phyloP scores from a whole-genome alignment of 1,140 invertebrate genomes.

The Heliothis subflexa region DNA sequence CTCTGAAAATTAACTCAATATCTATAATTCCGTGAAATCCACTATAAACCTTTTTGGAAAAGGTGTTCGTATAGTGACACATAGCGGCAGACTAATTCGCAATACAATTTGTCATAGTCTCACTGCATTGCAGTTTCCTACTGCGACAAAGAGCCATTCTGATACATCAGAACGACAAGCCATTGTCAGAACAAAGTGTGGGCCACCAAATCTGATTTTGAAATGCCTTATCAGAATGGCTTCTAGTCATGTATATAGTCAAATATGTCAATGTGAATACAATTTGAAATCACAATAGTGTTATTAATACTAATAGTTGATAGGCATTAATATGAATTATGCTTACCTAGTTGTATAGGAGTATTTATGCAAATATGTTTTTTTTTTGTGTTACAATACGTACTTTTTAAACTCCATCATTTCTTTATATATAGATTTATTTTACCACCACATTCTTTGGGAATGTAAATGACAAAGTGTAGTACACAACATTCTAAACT shows the following conservation, averaged over 20 bases:
- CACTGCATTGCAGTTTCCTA: constrained; percentile 52
- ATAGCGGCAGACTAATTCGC: constrained; percentile 29
- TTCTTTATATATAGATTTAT: no score
- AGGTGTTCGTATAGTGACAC: constrained; percentile 25
- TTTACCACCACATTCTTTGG: no score
- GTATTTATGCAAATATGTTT: no score
- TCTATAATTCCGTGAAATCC: neutral
- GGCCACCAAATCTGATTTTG: constrained; percentile 24
- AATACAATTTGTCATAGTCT: constrained; percentile 50
- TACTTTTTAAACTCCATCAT: no score
- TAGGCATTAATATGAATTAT: no score
- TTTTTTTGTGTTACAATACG: no score
- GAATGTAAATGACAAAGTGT: no score
- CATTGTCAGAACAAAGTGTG: constrained; percentile 36
- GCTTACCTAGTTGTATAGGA: no score
- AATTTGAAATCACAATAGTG: neutral
- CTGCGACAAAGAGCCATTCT: constrained; percentile 49
- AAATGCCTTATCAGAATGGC: neutral
- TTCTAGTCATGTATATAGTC: no score
- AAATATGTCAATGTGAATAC: neutral
- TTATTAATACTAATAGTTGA: no score
- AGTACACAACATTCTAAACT: no score
- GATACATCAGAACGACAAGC: constrained; percentile 46
- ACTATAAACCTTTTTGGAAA: constrained; percentile 4
- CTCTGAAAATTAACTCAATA: neutral